A percentile compares a stretch with the other conserved stretches of the same genome.
Evolutionary conservation across 2,113 vertebrate species (phyloP).

Genomic region (Isurus oxyrinchus): DNA sequence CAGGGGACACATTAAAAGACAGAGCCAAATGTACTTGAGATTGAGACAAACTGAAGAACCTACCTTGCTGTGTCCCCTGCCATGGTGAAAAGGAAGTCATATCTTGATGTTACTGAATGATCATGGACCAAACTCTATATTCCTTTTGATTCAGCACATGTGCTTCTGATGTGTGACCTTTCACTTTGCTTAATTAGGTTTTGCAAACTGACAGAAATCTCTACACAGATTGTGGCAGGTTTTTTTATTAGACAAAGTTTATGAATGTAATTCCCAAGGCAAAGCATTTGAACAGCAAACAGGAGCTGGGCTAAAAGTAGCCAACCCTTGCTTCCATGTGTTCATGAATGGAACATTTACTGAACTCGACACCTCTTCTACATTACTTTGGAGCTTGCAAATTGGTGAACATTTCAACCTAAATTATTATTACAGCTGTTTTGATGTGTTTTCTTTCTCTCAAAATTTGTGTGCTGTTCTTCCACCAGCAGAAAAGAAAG

Average conservation of each 20-base stretch:
- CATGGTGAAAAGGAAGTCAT: background rate
- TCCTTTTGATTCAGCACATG: background rate
- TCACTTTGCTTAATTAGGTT: background rate
- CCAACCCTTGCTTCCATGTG: background rate
- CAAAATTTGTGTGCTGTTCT: background rate
- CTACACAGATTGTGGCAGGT: no score
- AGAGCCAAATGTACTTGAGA: background rate
- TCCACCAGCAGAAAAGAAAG: background rate
- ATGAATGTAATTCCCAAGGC: background rate
- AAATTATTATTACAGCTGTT: background rate
- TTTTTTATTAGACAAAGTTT: background rate
- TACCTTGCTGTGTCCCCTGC: background rate
- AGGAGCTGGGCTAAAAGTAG: background rate
- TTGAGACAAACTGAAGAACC: background rate
- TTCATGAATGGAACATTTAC: slow-evolving; percentile 8
- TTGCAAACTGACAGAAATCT: background rate
- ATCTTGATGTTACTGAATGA: background rate
- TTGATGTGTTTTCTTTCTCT: background rate
- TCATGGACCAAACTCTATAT: background rate
- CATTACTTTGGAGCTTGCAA: background rate
- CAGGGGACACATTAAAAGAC: background rate
- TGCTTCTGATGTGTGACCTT: background rate
- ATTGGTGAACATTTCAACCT: background rate
- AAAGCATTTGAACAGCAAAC: background rate
- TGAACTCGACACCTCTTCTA: background rate